phyloP scores from a whole-genome alignment of 2,888 invertebrate genomes.

The Crematogaster levior region DNA sequence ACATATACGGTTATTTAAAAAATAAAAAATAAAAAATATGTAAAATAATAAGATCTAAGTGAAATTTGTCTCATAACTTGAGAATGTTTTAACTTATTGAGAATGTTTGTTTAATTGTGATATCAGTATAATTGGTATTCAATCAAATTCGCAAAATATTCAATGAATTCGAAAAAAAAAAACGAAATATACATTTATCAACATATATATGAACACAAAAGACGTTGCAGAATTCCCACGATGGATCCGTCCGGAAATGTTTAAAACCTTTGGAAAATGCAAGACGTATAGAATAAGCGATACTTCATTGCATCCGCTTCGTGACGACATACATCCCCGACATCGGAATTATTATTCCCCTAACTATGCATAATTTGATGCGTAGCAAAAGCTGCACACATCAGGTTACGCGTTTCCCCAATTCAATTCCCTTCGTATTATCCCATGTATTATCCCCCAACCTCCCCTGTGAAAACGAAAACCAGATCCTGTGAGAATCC shows the following conservation, averaged over 20 bases:
- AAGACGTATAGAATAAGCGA: conserved; percentile 13
- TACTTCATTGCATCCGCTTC: conserved; percentile 29
- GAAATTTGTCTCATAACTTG: too few relatives aligned
- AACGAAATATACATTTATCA: conserved; percentile 56
- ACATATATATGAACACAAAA: conserved; percentile 49
- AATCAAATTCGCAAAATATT: conserved; percentile 53
- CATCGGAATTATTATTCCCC: conserved; percentile 43
- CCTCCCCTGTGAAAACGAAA: conserved; percentile 14
- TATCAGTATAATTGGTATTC: too few relatives aligned
- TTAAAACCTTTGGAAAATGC: conserved; percentile 26
- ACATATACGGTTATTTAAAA: background rate
- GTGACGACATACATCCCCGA: conserved; percentile 18
- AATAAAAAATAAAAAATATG: background rate
- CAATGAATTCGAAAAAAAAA: conserved; percentile 56
- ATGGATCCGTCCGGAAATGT: conserved; percentile 25
- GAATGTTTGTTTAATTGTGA: background rate
- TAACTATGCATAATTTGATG: conserved; percentile 30
- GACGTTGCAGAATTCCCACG: conserved; percentile 64
- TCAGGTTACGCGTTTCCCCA: conserved; percentile 29
- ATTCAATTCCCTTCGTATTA: conserved; percentile 25
- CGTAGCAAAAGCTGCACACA: conserved; percentile 27
- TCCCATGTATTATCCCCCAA: background rate
- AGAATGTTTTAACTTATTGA: background rate
- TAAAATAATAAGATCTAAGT: background rate
- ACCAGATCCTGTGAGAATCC: conserved; percentile 51